A percentile compares a stretch with the other conserved stretches of the same genome.
phyloP scores from a whole-genome alignment of 2,888 invertebrate genomes.

The Trichogramma evanescens region DNA sequence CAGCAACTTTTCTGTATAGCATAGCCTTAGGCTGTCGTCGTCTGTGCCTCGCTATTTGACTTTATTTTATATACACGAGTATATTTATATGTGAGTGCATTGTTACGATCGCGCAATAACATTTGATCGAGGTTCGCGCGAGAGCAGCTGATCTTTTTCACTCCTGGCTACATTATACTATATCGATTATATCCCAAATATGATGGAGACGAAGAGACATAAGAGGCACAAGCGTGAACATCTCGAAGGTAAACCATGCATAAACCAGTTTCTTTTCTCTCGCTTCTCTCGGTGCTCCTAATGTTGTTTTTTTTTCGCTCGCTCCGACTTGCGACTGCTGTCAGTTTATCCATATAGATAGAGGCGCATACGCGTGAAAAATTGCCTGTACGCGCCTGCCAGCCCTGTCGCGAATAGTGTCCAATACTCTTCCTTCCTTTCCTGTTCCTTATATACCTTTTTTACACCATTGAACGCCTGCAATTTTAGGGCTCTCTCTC shows the following conservation, averaged over 20 bases:
- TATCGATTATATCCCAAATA: too few species aligned
- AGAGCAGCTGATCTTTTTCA: neutral
- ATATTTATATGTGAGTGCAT: neutral
- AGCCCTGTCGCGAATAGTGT: neutral
- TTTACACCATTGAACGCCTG: neutral
- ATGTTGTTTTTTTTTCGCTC: too few species aligned
- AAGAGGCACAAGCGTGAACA: conserved; percentile 45
- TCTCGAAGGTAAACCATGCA: conserved; percentile 39
- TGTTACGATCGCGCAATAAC: neutral
- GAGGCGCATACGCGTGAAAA: neutral
- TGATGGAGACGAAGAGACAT: conserved; percentile 44
- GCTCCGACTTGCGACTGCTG: neutral
- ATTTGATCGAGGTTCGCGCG: neutral
- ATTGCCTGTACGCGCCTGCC: neutral
- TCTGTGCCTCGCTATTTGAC: too few species aligned
- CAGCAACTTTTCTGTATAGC: too few species aligned
- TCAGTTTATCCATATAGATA: neutral
- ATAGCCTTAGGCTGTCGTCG: too few species aligned
- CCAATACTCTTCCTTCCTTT: conserved; percentile 9
- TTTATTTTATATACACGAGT: neutral
- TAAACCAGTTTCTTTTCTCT: too few species aligned
- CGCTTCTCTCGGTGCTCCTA: too few species aligned
- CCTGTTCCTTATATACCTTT: conserved; percentile 8
- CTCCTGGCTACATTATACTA: too few species aligned
- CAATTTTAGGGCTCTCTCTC: neutral